Base-by-base conservation (phyloP, 1,140 invertebrate species). In the Brachionus rubens region DNA sequence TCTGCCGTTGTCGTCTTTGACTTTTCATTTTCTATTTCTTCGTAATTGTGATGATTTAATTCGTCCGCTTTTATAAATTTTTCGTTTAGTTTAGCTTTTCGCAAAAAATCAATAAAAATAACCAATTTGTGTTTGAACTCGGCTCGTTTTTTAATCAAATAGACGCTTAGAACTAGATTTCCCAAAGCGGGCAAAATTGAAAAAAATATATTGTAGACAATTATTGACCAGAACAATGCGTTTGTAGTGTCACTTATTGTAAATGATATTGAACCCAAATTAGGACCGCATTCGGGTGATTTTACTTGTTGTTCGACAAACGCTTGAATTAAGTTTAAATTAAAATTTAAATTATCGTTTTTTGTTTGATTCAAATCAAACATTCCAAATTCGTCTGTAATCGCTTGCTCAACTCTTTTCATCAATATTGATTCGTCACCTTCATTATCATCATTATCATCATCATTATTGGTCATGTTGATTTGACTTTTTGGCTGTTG, bases 221-320 rank as follows among this genome's bases (percentile, higher is more conserved):
- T 72, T 9, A 72, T 72, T 6, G 68, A 72, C 68, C 68, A 72
- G 21, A 72, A 72, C 12, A 72, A 10, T 12, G 68, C 46, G n/a
- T 72, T 54, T 19, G 68, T 72, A 3, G 46, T 36, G 24, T 72
- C 68, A 21, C 65, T 33, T 6, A 72, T 48, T 2, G 68, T 36
- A 30, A 50, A 72, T 36, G 68, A 50, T 9, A 72, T 40, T 14
- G 68, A 36, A 2, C 59, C 21, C 6, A 43, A 3, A 43, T 54
- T 72, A 2, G 68, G 68, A 2, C 68, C 68, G 24, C 68, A 72
- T 19, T 72, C 68, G n/a, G 54, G 36, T 9, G 26, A 16, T 14
- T 59, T 59, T n/a, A n/a, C n/a, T 0, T 16, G 4, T 16, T 59
- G 28, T 16, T 33, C 54, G 14, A 14, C 19, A 9, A 59, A n/a